Base-by-base conservation (phyloP, 2,113 vertebrate species). In the Pygoscelis antarcticus region DNA sequence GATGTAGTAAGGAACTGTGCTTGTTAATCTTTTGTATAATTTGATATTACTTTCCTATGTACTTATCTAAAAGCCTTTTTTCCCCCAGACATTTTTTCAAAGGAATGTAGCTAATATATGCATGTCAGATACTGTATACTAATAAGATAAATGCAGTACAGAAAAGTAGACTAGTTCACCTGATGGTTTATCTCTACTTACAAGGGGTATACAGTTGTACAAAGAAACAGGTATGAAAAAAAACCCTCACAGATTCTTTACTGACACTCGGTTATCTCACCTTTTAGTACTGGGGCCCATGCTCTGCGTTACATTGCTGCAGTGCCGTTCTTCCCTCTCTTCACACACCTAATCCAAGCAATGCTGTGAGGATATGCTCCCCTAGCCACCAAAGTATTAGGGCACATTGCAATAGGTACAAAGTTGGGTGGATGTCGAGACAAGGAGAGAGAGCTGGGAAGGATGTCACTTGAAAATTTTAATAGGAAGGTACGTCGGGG, bases 21-120 rank as follows among this genome's bases (percentile, higher is more conserved):
- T 91, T 82, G 55, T 78, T 96, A 93, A 87, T 97, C 10, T 62
- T 77, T 78, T 89, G 32, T 60, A 75, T 91, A 52, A 92, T 96
- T 87, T 90, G 30, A 8, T 80, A 40, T 25, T 91, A 18, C 38
- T 68, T 90, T 89, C 32, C 26, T 21, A 9, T 20, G 34, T 88
- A 66, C 55, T 94, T 86, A 76, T 83, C 74, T 81, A 42, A 95
- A 94, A 91, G 34, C 75, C 14, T 91, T 90, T 88, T 78, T 78
- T 74, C 52, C 60, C 16, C 27, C 36, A 78, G 70, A 90, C 36
- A 10, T 77, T 79, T 93, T 91, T 97, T 95, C 68, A 86, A 90
- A 95, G 54, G 72, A 72, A 40, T 38, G 29, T 51, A 81, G 60
- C n/a, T 88, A 88, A 87, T 81, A 72, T 75, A 94, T 85, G 57